These are phyloP conservation scores for Sinohyriopsis cumingii DNA, from an alignment of 2,888 invertebrate species.

Conservation along the genomic window DNA sequence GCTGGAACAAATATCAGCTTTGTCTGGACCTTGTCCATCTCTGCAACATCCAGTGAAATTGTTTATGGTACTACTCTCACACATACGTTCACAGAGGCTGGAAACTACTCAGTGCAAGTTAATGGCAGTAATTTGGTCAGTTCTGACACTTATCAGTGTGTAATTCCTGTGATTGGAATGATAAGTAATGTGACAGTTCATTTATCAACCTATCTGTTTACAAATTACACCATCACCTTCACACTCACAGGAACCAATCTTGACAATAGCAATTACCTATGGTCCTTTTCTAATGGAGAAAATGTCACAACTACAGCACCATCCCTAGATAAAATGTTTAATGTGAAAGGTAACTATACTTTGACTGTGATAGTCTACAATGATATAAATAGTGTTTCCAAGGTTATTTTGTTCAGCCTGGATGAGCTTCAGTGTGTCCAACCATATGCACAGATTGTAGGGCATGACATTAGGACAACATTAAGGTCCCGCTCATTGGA, in stretches of 20 bases:
- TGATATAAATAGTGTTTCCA: conserved; percentile 35
- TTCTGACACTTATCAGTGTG: conserved; percentile 16
- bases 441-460: conserved; percentile 35
- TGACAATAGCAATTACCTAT: conserved; percentile 36
- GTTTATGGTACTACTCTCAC: conserved; percentile 14
- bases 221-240: conserved; percentile 35
- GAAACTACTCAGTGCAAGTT: conserved; percentile 33
- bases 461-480: conserved; percentile 20
- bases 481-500: conserved; percentile 31
- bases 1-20: conserved; percentile 41
- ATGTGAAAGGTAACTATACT: conserved; percentile 33
- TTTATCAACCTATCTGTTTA: conserved; percentile 28
- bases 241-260: conserved; percentile 36
- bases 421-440: conserved; percentile 41
- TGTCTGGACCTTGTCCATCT: conserved; percentile 25
- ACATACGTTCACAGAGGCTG: conserved; percentile 26
- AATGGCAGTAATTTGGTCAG: conserved; percentile 43
- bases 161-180: conserved; percentile 31
- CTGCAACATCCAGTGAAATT: conserved; percentile 3
- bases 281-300: conserved; percentile 34
- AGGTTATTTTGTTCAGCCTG: conserved; percentile 32
- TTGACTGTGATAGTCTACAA: conserved; percentile 44
- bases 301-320: conserved; percentile 13
- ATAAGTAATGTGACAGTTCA: conserved; percentile 35
- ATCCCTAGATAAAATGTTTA: conserved; percentile 30